phyloP scores from a whole-genome alignment of 2,113 vertebrate species.

The Cranoglanis bouderius region DNA sequence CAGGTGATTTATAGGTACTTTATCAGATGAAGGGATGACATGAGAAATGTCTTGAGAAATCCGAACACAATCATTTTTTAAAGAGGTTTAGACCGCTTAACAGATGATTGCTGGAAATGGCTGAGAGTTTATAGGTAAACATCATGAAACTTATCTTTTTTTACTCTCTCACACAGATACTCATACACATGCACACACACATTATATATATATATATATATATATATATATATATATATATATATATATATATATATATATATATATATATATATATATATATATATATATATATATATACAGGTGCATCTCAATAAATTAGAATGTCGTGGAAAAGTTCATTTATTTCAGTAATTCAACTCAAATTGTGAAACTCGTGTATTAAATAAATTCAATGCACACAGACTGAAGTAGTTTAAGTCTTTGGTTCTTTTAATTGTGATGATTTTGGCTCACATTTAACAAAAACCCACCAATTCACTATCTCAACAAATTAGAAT shows the following conservation, averaged over 20 bases:
- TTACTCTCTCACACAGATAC: not conserved
- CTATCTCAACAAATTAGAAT: too few relatives aligned
- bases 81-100: not conserved
- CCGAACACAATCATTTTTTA: conserved; percentile 10
- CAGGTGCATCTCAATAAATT: too few relatives aligned
- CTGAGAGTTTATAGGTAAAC: conserved; percentile 19
- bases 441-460: too few relatives aligned
- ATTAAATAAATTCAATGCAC: too few relatives aligned
- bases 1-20: conserved; percentile 9
- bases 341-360: too few relatives aligned
- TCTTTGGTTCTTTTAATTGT: too few relatives aligned
- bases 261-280: conserved; percentile 37
- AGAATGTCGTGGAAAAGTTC: too few relatives aligned
- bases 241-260: conserved; percentile 39
- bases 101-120: conserved; percentile 17
- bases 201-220: conserved; percentile 34
- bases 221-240: conserved; percentile 41
- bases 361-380: too few relatives aligned
- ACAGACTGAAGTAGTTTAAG: too few relatives aligned
- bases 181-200: conserved; percentile 9
- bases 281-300: conserved; percentile 39
- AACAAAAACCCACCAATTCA: too few relatives aligned
- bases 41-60: not conserved
- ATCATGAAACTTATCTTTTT: conserved; percentile 18
- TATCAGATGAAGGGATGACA: not conserved